Percentiles rank a stretch among this genome's conserved stretches.
Conservation (phyloP, 2,888 invertebrate species). For the Epistrophella euchroma region DNA sequence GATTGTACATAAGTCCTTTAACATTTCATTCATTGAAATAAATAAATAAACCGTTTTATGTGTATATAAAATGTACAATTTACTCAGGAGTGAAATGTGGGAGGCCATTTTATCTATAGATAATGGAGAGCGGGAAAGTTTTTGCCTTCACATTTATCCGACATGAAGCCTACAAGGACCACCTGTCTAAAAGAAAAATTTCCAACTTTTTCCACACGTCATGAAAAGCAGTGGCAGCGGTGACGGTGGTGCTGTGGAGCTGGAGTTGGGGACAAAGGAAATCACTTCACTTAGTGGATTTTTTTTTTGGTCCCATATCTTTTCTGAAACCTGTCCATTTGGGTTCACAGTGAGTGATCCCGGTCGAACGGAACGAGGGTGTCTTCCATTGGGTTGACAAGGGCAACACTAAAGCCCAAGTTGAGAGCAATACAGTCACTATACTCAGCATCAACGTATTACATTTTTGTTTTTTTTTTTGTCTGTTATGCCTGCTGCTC, state of each 20-base stretch:
- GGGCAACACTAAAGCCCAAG: constrained; percentile 43
- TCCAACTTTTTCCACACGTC: constrained; percentile 50
- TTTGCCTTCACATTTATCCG: constrained; percentile 13
- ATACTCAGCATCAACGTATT: constrained; percentile 55
- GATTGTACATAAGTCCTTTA: constrained; percentile 31
- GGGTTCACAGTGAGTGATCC: constrained; percentile 66
- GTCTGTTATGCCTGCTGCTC: not conserved
- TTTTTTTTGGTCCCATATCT: constrained; percentile 65
- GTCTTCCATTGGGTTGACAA: constrained; percentile 58
- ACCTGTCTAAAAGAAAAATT: constrained; percentile 58
- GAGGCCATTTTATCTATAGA: constrained; percentile 45
- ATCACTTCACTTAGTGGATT: constrained; percentile 73
- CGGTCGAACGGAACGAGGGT: constrained; percentile 63
- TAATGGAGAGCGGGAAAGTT: constrained; percentile 1
- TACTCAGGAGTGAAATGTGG: constrained; percentile 51
- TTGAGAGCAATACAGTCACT: constrained; percentile 15
- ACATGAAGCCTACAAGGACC: constrained; percentile 44
- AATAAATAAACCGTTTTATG: constrained; percentile 64
- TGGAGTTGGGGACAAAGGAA: constrained; percentile 19
- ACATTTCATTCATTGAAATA: constrained; percentile 71
- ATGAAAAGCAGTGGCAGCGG: not conserved
- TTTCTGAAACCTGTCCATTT: constrained; percentile 72
- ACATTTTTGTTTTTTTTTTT: constrained; percentile 19
- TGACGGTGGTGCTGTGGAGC: not conserved
- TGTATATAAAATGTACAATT: not conserved